Conservation (phyloP, 2,113 vertebrate species). For the Hiodon alosoides region DNA sequence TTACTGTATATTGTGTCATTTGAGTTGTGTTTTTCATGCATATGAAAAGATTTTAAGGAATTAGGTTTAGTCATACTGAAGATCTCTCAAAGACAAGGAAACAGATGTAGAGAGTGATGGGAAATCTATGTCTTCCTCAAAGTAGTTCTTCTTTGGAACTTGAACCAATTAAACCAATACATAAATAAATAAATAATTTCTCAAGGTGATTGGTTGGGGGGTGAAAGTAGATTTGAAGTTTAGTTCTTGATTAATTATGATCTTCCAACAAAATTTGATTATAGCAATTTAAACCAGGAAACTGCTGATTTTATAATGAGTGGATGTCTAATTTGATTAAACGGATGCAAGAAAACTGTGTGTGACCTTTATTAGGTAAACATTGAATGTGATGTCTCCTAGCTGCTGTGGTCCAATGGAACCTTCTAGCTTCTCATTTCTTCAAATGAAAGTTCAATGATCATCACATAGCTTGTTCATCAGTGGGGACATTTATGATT, state of each 20-base stretch:
- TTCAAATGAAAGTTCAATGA: too few relatives aligned
- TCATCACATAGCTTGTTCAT: too few relatives aligned
- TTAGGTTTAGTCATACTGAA: too few relatives aligned
- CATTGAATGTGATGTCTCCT: constrained; percentile 30
- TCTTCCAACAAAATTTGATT: constrained; percentile 60
- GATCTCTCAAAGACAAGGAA: background rate
- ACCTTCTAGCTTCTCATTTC: background rate
- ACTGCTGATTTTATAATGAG: constrained; percentile 53
- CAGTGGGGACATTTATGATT: too few relatives aligned
- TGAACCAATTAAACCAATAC: too few relatives aligned
- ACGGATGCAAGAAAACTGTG: constrained; percentile 32
- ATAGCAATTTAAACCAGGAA: constrained; percentile 54
- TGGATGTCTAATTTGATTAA: constrained; percentile 56
- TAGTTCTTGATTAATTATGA: background rate
- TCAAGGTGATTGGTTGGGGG: too few relatives aligned
- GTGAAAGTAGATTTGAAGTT: background rate
- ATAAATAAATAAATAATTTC: too few relatives aligned
- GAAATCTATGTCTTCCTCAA: background rate
- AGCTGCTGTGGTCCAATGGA: background rate
- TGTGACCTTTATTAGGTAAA: constrained; percentile 59
- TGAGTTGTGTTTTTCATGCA: too few relatives aligned
- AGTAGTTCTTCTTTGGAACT: background rate
- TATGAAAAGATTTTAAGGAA: too few relatives aligned
- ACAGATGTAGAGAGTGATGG: background rate
- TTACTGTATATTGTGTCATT: too few relatives aligned